Evolutionary conservation across 2,113 vertebrate genomes (phyloP).

Genomic region (Phalacrocorax aristotelis): DNA sequence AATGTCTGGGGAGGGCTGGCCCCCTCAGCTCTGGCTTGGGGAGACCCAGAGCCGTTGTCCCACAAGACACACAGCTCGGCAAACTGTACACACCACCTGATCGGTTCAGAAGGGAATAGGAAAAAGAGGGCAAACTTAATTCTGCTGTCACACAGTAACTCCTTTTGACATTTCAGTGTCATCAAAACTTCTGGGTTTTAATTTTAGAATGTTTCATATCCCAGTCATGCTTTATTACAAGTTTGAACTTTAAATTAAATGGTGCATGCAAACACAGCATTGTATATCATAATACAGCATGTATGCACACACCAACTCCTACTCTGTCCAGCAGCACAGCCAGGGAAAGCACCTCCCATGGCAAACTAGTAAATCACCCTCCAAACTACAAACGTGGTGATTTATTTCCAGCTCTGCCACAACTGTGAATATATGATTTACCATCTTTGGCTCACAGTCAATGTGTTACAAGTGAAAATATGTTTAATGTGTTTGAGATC

Average conservation of each 20-base stretch:
- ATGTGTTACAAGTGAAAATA: neutral
- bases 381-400: neutral
- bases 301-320: neutral
- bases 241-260: neutral
- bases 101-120: neutral
- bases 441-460: neutral
- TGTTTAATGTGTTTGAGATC: neutral
- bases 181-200: neutral
- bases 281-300: neutral
- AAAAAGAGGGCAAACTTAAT: neutral
- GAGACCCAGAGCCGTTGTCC: neutral
- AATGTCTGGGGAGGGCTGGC: neutral
- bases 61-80: accelerated
- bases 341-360: neutral
- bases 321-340: accelerated
- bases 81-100: neutral
- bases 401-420: neutral
- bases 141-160: neutral
- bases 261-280: neutral
- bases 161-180: neutral
- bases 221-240: neutral
- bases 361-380: neutral
- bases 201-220: neutral
- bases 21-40: neutral
- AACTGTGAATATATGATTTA: neutral